Evolutionary conservation across 2,113 vertebrate species (phyloP).

Genomic region (Choloepus hoffmanni): DNA sequence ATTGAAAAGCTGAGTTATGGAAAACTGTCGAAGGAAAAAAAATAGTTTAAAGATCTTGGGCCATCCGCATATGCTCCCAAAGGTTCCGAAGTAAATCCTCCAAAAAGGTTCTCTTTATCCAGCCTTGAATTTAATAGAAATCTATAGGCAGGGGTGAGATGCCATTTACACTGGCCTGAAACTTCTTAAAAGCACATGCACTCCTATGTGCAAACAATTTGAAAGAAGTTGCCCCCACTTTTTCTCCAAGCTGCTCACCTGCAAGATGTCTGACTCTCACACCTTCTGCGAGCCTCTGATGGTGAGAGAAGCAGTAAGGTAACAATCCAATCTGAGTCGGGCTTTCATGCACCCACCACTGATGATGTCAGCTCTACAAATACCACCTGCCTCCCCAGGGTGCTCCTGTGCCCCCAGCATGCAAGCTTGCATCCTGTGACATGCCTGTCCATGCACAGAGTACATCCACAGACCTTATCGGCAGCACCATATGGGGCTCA

Average conservation of each 20-base stretch:
- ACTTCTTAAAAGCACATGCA: not conserved
- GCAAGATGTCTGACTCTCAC: not conserved
- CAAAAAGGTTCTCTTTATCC: not conserved
- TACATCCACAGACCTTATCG: conserved; percentile 56
- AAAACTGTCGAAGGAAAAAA: not conserved
- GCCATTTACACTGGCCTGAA: not conserved
- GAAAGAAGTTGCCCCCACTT: not conserved
- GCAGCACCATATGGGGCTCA: not conserved
- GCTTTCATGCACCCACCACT: not conserved
- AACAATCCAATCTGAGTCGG: not conserved
- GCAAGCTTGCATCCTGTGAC: not conserved
- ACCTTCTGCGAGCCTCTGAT: not conserved
- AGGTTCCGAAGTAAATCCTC: not conserved
- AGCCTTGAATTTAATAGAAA: not conserved
- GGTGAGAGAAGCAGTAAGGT: not conserved
- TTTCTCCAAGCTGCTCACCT: not conserved
- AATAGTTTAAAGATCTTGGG: not conserved
- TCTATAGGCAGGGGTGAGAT: not conserved
- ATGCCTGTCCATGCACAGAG: not conserved
- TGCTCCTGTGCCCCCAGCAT: not conserved
- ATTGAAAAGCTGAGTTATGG: not conserved
- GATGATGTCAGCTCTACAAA: not conserved
- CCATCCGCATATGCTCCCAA: not conserved
- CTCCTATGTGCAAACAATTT: not conserved
- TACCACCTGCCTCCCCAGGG: not conserved